Percentiles rank a stretch among this genome's conserved stretches.
These are phyloP conservation scores for Henricia sp. DNA, from an alignment of 53 echinoderm and acorn worm species.

Conservation along the genomic window DNA sequence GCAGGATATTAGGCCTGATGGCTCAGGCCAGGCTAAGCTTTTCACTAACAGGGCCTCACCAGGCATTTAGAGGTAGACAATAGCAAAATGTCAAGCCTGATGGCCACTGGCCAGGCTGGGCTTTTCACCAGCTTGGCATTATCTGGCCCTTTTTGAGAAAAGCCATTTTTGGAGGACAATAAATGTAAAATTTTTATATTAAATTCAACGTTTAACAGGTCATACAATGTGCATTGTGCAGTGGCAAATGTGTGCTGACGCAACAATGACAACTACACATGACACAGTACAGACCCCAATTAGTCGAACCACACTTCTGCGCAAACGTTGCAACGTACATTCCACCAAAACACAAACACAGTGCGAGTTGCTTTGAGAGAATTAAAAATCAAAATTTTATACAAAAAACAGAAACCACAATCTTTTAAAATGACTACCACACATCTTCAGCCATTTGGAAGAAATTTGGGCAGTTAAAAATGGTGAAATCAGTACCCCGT, in stretches of 20 bases:
- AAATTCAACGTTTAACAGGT: too few relatives aligned
- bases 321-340: constrained; percentile 4
- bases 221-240: constrained; percentile 26
- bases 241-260: constrained; percentile 18
- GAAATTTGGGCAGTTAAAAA: constrained; percentile 33
- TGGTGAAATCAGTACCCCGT: background rate
- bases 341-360: constrained; percentile 27
- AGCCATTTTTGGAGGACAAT: too few relatives aligned
- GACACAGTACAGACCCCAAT: background rate
- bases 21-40: too few relatives aligned
- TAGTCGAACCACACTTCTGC: background rate
- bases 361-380: background rate
- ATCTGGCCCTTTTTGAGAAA: too few relatives aligned
- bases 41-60: too few relatives aligned
- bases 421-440: background rate
- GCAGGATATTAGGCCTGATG: too few relatives aligned
- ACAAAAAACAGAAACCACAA: background rate
- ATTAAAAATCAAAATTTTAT: background rate
- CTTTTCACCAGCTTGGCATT: too few relatives aligned
- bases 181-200: too few relatives aligned
- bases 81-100: too few relatives aligned
- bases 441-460: constrained; percentile 53
- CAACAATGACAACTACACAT: background rate
- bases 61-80: too few relatives aligned
- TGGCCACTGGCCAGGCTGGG: too few relatives aligned